phyloP scores from a whole-genome alignment of 2,888 invertebrate species.

The Cabera pusaria region DNA sequence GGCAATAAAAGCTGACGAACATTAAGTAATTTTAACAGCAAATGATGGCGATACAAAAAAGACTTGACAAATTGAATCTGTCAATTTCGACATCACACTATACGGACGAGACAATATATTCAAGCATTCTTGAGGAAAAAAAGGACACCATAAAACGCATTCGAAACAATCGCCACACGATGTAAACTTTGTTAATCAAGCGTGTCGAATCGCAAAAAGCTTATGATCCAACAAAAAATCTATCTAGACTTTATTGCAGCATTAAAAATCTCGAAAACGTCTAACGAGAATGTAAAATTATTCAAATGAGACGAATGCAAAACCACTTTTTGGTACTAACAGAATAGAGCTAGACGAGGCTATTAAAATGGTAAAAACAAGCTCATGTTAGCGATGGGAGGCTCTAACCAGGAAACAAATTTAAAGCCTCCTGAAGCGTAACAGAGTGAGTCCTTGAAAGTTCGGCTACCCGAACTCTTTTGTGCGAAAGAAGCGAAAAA shows the following conservation, averaged over 20 bases:
- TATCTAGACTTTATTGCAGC: slow-evolving; percentile 45
- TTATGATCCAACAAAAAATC: slow-evolving; percentile 42
- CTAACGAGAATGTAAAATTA: slow-evolving; percentile 47
- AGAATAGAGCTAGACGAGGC: slow-evolving; percentile 28
- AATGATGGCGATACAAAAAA: slow-evolving; percentile 61
- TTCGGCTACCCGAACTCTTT: slow-evolving; percentile 69
- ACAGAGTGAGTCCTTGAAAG: slow-evolving; percentile 67
- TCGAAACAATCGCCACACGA: slow-evolving; percentile 45
- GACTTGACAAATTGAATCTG: slow-evolving; percentile 65
- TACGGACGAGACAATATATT: slow-evolving; percentile 43
- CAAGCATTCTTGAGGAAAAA: slow-evolving; percentile 42
- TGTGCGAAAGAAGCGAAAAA: slow-evolving; percentile 60
- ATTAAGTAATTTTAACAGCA: slow-evolving; percentile 40
- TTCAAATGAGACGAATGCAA: slow-evolving; percentile 48
- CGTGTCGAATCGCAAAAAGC: slow-evolving; percentile 43
- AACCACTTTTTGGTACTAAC: slow-evolving; percentile 37
- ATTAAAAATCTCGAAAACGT: slow-evolving; percentile 41
- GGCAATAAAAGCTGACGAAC: slow-evolving; percentile 58
- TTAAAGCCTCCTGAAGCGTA: slow-evolving; percentile 64
- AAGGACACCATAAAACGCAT: slow-evolving; percentile 41
- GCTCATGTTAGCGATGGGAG: slow-evolving; percentile 29
- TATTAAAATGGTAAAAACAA: slow-evolving; percentile 30
- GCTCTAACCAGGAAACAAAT: slow-evolving; percentile 37
- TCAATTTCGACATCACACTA: slow-evolving; percentile 53
- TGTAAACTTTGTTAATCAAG: slow-evolving; percentile 47